Evolutionary conservation across 2,888 invertebrate genomes (phyloP).

Genomic region (Heliconius aoede): DNA sequence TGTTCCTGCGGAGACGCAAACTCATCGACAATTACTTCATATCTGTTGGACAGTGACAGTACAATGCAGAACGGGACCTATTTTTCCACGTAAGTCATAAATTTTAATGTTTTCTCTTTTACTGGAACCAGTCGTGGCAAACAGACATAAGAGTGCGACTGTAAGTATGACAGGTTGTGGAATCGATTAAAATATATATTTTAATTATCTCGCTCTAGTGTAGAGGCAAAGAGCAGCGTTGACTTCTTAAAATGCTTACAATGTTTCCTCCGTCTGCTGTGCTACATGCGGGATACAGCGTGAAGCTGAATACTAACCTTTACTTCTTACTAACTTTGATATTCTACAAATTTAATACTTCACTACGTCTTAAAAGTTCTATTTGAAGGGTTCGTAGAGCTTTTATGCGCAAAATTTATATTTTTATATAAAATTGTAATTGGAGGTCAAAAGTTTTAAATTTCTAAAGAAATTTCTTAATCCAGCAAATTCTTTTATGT

Average conservation of each 20-base stretch:
- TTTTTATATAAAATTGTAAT: slow-evolving; percentile 3
- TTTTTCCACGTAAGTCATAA: not conserved
- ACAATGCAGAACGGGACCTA: not conserved
- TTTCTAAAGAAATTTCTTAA: slow-evolving; percentile 3
- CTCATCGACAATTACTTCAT: slow-evolving; percentile 22
- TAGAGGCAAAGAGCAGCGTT: no score
- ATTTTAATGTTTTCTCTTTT: no score
- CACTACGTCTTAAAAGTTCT: not conserved
- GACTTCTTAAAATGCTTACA: no score
- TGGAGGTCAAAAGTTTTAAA: not conserved
- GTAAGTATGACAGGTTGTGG: no score
- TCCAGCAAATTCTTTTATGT: not conserved
- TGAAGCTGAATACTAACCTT: no score
- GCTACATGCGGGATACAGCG: no score
- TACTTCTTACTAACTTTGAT: not conserved
- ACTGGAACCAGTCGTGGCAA: no score
- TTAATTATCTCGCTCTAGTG: no score
- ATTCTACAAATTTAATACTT: not conserved
- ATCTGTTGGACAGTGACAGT: slow-evolving; percentile 10
- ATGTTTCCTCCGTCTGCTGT: no score
- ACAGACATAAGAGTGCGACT: no score
- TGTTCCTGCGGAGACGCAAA: slow-evolving; percentile 9
- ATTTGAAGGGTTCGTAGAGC: not conserved
- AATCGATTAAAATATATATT: no score
- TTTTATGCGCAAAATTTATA: not conserved